Evolutionary conservation across 2,113 vertebrate species (phyloP), one percentile per base, ranked within the genome.

Genomic region (Mastomys natalensis): DNA sequence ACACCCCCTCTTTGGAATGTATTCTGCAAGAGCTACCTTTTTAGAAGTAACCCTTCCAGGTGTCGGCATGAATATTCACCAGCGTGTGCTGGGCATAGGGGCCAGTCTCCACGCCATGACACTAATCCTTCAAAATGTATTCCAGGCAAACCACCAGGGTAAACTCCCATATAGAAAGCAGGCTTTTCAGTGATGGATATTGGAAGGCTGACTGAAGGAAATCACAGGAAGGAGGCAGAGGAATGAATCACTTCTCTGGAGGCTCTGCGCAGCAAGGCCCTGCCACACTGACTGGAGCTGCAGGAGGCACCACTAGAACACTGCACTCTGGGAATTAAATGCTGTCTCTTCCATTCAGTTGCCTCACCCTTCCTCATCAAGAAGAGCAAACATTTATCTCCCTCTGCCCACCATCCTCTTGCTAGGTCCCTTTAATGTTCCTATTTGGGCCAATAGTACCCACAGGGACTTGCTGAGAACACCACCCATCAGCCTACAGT

Each of bases 61-160:
- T 97, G 93, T 74, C 21, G 40, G 70, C 92, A 98, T 98, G 95
- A 98, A 98, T 98, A 98, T 98, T 98, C 98, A 98, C 93, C 82
- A 98, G 64, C 60, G 64, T 85, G 92, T n/a, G 76, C 15, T 26
- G 55, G 93, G 72, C 86, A 94, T 62, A 89, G 97, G 81, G 94
- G 92, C 93, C 87, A 93, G 85, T 89, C 97, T 95, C 95, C 77
- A 91, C 40, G 94, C 84, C 86, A 96, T 45, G 60, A 96, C 95
- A 93, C 92, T 97, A 98, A 98, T 97, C 87, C 96, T 97, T 95
- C 86, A 90, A 97, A 97, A 97, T 51, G 90, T 60, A 97, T 98
- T 98, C 96, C 48, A 96, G 78, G 84, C 87, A 96, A 98, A 97
- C 91, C 97, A 95, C 43, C 17, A 88, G 26, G 76, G 80, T 91